Percentiles rank a stretch among this genome's conserved stretches.
Evolutionary conservation across 2,888 invertebrate species (phyloP).

Genomic region (Sialis lutaria): DNA sequence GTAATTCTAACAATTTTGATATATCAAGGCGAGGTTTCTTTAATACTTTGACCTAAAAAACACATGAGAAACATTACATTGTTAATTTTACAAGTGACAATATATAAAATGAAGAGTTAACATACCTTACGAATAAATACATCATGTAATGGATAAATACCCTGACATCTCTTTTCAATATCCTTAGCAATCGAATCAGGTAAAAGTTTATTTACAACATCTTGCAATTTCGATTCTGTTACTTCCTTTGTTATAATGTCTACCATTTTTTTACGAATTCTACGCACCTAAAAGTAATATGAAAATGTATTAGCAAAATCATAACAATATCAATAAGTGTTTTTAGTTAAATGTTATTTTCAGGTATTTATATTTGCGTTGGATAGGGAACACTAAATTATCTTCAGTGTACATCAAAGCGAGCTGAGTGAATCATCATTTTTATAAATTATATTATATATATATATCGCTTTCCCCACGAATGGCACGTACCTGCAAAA

Average conservation of each 20-base stretch:
- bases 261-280: constrained; percentile 95
- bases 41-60: constrained; percentile 77
- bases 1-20: constrained; percentile 86
- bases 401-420: no score
- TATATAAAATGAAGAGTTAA: constrained; percentile 1
- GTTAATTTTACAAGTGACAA: no score
- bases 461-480: no score
- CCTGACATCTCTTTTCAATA: constrained; percentile 93
- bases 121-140: constrained; percentile 90
- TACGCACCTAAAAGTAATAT: constrained; percentile 40
- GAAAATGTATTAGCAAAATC: constrained; percentile 1
- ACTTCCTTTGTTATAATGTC: constrained; percentile 91
- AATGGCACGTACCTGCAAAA: no score
- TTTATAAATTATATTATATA: no score
- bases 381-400: no score
- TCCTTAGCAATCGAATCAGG: constrained; percentile 99
- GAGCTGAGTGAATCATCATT: no score
- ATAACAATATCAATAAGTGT: neutral
- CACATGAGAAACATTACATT: constrained; percentile 1
- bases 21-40: constrained; percentile 97
- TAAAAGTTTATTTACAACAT: constrained; percentile 90
- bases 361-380: neutral
- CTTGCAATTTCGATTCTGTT: constrained; percentile 76
- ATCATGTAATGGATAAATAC: constrained; percentile 94
- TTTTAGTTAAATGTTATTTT: neutral